Evolutionary conservation across 2,888 invertebrate species (phyloP), one percentile per base, ranked within the genome.

Genomic region (Apomyelois bistriatella): DNA sequence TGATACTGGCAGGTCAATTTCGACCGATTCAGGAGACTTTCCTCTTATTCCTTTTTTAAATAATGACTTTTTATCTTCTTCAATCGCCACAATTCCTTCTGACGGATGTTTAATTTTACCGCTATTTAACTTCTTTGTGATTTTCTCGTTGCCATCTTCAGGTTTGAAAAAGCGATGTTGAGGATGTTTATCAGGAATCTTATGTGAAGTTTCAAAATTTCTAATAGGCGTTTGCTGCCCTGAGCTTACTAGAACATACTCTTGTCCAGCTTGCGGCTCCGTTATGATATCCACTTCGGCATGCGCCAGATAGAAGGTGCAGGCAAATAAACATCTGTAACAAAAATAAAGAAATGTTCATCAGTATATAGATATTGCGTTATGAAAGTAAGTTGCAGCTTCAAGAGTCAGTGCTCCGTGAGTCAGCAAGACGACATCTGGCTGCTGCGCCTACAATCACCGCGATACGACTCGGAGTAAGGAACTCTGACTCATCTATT

Each of bases 141-240:
- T 87, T 81, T 82, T 92, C 74, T 79, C 92, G 79, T 68, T 88
- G 68, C 15, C 80, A 60, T 83, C 92, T 67, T 69, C 91, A 58
- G 62, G 85, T 55, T 82, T 82, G 9, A 79, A 64, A 40, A 79
- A 60, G 48, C 82, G 76, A 46, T 88, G 82, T 53, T 79, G 61
- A 1, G 89, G 85, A 58, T 89, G 82, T 65, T 88, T 86, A 12
- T 89, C 91, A 0, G 93, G 93, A 61, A 94, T 91, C 81, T 95
- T 95, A 73, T 95, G 95, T 1, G 95, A 90, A 1, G 94, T 94
- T 80, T 95, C 94, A 66, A 95, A 95, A 65, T 80, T 81, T 65
- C 83, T 80, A 22, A 90, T 53, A 1, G 89, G 84, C 17, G 88
- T 89, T 62, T 90, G 88, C 58, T 88, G 86, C 15, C 89, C 90